Conservation (phyloP, 2,888 invertebrate genomes). For the Salpingus planirostris region DNA sequence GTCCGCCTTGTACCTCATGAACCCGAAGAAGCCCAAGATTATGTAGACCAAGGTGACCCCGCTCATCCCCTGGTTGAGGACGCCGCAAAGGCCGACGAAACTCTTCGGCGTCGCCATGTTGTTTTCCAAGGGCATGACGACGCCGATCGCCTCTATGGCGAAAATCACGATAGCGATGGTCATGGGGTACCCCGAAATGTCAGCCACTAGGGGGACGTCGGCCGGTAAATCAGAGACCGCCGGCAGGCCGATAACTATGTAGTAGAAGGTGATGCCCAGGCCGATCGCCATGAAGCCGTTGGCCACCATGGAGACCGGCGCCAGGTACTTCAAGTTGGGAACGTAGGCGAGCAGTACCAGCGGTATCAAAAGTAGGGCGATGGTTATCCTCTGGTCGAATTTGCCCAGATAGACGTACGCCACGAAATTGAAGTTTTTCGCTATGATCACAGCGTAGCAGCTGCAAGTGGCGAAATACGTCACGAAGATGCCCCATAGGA, state of each 20-base stretch:
- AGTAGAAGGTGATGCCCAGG: slow-evolving; percentile 81
- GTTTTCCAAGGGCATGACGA: slow-evolving; percentile 89
- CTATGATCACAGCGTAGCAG: slow-evolving; percentile 91
- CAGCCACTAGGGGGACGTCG: slow-evolving; percentile 30
- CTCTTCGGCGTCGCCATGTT: slow-evolving; percentile 81
- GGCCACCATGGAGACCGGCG: slow-evolving; percentile 89
- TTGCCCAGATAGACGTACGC: slow-evolving; percentile 50
- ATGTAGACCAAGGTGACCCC: slow-evolving; percentile 83
- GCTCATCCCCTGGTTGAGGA: slow-evolving; percentile 84
- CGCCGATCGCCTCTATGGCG: slow-evolving; percentile 95
- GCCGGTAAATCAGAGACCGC: slow-evolving; percentile 39
- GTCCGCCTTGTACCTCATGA: slow-evolving; percentile 63
- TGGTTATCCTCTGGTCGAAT: slow-evolving; percentile 54
- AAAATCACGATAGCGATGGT: slow-evolving; percentile 95
- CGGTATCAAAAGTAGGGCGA: slow-evolving; percentile 60
- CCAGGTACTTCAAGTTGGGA: slow-evolving; percentile 80
- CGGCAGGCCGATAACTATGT: slow-evolving; percentile 61
- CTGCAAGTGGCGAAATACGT: slow-evolving; percentile 98
- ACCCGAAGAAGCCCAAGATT: slow-evolving; percentile 86
- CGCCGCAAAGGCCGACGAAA: slow-evolving; percentile 74
- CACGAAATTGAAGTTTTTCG: slow-evolving; percentile 70
- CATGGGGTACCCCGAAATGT: slow-evolving; percentile 59
- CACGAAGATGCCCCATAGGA: slow-evolving; percentile 64
- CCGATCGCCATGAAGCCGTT: slow-evolving; percentile 84
- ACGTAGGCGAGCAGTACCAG: slow-evolving; percentile 76